Base-by-base conservation (phyloP, 2,888 invertebrate species). In the Melinaea marsaeus region DNA sequence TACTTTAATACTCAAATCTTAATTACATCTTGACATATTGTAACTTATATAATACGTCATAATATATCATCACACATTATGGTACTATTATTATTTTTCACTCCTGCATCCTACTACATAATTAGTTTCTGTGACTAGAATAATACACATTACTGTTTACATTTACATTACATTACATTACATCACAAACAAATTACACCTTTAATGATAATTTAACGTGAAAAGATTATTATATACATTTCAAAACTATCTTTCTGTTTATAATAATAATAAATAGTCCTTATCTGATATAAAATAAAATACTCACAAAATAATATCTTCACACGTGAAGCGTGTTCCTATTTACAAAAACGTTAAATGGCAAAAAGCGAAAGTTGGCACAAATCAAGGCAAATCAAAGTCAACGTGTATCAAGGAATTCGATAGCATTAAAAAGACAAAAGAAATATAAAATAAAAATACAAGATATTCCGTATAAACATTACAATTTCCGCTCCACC, bases 401-500 rank as follows among this genome's bases (percentile, higher is more conserved):
- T 84, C 81, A 83, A 83, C 80, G 79, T 71, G 75, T 69, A 72
- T 79, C 78, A 77, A 77, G 76, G 81, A 84, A 84, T 80, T 81
- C 84, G 86, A 85, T 86, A 80, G 83, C 79, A 84, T 87, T 86
- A 84, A 86, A 87, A 84, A 79, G 74, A 71, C 69, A 75, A 74
- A 79, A 80, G 80, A 80, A 79, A 79, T 79, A 81, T 83, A 83
- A 42, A 42, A 80, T 77, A 76, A 74, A 78, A 79, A 81, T 78
- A 84, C 79, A 85, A 84, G 82, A 82, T 77, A 80, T 75, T 71
- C 73, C 73, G 78, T 81, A 85, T 86, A 89, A 88, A 86, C 83
- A 85, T 87, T 88, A 87, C 85, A 83, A 82, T 88, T 84, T 85
- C 83, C 79, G 83, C 77, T 83, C 85, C 84, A 88, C 86, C 85